Conservation (phyloP, 2,797 vertebrate genomes). For the Holocentrus rufus region DNA sequence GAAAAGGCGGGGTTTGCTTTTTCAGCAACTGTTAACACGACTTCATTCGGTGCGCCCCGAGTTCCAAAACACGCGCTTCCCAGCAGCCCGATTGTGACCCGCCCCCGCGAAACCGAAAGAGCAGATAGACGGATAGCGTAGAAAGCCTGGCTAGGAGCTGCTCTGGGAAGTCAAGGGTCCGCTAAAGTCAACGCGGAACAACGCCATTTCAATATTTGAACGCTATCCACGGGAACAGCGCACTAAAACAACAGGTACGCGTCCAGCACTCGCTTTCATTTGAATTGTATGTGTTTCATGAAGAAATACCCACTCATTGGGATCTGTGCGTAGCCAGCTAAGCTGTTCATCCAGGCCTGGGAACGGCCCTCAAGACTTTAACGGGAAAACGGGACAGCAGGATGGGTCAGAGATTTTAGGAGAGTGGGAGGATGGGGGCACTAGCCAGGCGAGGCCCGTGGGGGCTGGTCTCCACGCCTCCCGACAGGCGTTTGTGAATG, state of each 20-base stretch:
- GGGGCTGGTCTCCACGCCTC: slow-evolving; percentile 54
- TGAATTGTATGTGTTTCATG: neutral
- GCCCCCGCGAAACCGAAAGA: slow-evolving; percentile 78
- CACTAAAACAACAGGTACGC: slow-evolving; percentile 74
- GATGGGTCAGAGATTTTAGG: slow-evolving; percentile 73
- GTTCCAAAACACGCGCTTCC: slow-evolving; percentile 58
- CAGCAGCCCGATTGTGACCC: slow-evolving; percentile 51
- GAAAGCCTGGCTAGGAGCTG: slow-evolving; percentile 78
- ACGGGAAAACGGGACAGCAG: slow-evolving; percentile 53
- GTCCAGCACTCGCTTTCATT: neutral
- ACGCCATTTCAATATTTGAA: slow-evolving; percentile 66
- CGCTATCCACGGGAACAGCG: slow-evolving; percentile 29
- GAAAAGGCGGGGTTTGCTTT: slow-evolving; percentile 38
- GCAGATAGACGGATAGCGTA: slow-evolving; percentile 69
- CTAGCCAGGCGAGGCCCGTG: slow-evolving; percentile 56
- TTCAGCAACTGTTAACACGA: fast-evolving
- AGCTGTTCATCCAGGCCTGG: slow-evolving; percentile 70
- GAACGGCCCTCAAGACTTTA: slow-evolving; percentile 66
- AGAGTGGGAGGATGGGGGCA: slow-evolving; percentile 65
- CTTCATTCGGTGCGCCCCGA: slow-evolving; percentile 14
- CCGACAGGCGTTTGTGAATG: neutral
- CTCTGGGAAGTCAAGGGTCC: slow-evolving; percentile 73
- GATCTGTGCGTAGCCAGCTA: slow-evolving; percentile 47
- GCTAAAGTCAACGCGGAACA: slow-evolving; percentile 67
- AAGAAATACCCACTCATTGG: neutral